These are phyloP conservation scores for Pipistrellus pipistrellus DNA, from an alignment of 2,797 vertebrate genomes.

Conservation along the genomic window DNA sequence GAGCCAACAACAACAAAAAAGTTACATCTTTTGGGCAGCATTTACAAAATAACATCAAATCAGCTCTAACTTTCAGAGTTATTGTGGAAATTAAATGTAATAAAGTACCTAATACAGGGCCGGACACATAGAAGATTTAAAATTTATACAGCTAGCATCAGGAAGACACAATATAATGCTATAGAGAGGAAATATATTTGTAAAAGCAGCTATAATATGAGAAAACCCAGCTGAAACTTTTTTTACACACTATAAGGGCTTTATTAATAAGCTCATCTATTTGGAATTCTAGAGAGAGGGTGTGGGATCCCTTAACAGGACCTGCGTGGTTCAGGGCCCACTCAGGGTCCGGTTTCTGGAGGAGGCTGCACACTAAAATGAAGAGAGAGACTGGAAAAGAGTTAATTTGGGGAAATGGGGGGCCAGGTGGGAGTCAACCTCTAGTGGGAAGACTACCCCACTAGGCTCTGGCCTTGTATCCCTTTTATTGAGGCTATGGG, in stretches of 20 bases:
- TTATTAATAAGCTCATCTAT: not conserved
- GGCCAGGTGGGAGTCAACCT: too few relatives aligned
- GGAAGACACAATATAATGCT: not conserved
- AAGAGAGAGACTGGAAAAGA: too few relatives aligned
- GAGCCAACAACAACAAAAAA: not conserved
- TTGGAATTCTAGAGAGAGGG: not conserved
- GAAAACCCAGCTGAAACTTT: conserved; percentile 26
- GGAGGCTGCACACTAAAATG: too few relatives aligned
- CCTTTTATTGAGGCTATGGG: too few relatives aligned
- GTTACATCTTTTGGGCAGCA: not conserved
- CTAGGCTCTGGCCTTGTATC: too few relatives aligned
- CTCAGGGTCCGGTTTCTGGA: too few relatives aligned
- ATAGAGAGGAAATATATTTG: not conserved
- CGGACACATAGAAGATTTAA: not conserved
- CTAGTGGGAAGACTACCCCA: too few relatives aligned
- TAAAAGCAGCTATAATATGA: not conserved
- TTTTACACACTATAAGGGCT: not conserved
- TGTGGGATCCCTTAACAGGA: too few relatives aligned
- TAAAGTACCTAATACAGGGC: not conserved
- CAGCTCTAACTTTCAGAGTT: not conserved
- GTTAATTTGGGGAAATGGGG: too few relatives aligned
- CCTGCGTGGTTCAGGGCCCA: too few relatives aligned
- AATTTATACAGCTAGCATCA: not conserved
- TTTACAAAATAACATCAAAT: not conserved
- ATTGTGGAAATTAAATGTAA: conserved; percentile 23